phyloP scores from a whole-genome alignment of 1,140 invertebrate species.

The Ips typographus region DNA sequence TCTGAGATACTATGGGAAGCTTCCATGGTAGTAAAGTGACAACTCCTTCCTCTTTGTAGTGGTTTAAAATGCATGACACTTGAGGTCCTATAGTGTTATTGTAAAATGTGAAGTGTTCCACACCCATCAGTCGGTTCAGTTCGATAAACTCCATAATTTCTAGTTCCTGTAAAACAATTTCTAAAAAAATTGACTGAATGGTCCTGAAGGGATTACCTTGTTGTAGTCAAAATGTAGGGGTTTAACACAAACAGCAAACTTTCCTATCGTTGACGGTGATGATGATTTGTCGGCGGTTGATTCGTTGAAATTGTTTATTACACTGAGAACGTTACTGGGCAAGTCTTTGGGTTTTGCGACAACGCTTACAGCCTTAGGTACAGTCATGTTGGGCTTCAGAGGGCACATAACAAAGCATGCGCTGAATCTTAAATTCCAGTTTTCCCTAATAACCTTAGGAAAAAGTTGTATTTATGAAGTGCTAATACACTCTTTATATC shows the following conservation, averaged over 20 bases:
- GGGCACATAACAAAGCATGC: conserved; percentile 87
- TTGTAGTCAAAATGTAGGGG: conserved; percentile 91
- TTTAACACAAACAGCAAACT: conserved; percentile 89
- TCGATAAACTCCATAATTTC: conserved; percentile 93
- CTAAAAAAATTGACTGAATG: background rate
- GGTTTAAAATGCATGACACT: conserved; percentile 70
- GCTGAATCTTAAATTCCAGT: conserved; percentile 93
- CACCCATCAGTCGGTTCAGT: conserved; percentile 82
- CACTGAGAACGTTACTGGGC: conserved; percentile 64
- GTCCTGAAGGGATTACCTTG: conserved; percentile 54
- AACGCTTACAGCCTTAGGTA: conserved; percentile 68
- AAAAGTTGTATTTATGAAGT: conserved; percentile 19
- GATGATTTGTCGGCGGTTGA: conserved; percentile 32
- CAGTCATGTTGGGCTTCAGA: conserved; percentile 60
- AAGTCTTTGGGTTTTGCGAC: conserved; percentile 59
- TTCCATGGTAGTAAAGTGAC: conserved; percentile 87
- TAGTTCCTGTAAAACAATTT: conserved; percentile 58
- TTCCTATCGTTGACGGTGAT: conserved; percentile 51
- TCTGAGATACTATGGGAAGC: conserved; percentile 84
- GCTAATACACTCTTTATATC: conserved; percentile 1
- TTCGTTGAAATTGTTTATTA: conserved; percentile 58
- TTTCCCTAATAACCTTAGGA: conserved; percentile 78
- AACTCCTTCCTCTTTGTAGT: conserved; percentile 57
- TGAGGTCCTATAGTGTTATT: conserved; percentile 83
- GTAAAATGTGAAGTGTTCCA: conserved; percentile 88